These are phyloP conservation scores for Drosophila nebulosa DNA, from an alignment of 1,140 invertebrate genomes.

Conservation along the genomic window DNA sequence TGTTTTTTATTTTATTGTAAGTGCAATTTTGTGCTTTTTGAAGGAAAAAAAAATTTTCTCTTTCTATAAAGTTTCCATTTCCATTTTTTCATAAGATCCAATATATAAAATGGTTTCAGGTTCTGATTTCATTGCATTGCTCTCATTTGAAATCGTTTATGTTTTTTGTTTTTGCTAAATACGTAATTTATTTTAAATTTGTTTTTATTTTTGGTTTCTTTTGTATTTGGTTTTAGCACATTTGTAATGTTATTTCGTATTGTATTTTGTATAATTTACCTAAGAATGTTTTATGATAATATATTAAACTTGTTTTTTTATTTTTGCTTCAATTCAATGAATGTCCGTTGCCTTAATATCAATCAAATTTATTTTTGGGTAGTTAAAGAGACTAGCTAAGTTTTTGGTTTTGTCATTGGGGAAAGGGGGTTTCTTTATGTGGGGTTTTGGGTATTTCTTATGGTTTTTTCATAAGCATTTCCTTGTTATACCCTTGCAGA, in stretches of 20 bases:
- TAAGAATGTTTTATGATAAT: conserved; percentile 30
- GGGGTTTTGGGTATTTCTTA: background rate
- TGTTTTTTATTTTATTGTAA: conserved; percentile 4
- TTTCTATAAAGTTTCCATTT: background rate
- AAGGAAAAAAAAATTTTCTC: background rate
- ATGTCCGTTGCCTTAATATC: conserved; percentile 74
- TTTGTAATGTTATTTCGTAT: conserved; percentile 30
- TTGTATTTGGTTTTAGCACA: conserved; percentile 5
- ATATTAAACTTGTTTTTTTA: conserved; percentile 26
- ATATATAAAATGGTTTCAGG: conserved; percentile 24
- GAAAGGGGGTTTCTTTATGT: background rate
- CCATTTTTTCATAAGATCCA: conserved; percentile 23
- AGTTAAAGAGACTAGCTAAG: conserved; percentile 66
- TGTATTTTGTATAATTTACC: conserved; percentile 65
- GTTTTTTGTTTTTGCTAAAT: conserved; percentile 9
- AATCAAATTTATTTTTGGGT: conserved; percentile 44
- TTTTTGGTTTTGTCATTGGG: background rate
- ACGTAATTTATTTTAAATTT: conserved; percentile 1
- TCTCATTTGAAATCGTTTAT: conserved; percentile 14
- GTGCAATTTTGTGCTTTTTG: background rate
- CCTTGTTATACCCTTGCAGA: background rate
- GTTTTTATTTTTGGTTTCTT: background rate
- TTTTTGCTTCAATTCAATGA: conserved; percentile 67
- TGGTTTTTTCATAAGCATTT: background rate
- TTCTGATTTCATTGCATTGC: conserved; percentile 23